Percentiles rank a stretch among this genome's conserved stretches.
These are phyloP conservation scores for Lochmaea crataegi DNA, from an alignment of 2,888 invertebrate species.

Conservation along the genomic window DNA sequence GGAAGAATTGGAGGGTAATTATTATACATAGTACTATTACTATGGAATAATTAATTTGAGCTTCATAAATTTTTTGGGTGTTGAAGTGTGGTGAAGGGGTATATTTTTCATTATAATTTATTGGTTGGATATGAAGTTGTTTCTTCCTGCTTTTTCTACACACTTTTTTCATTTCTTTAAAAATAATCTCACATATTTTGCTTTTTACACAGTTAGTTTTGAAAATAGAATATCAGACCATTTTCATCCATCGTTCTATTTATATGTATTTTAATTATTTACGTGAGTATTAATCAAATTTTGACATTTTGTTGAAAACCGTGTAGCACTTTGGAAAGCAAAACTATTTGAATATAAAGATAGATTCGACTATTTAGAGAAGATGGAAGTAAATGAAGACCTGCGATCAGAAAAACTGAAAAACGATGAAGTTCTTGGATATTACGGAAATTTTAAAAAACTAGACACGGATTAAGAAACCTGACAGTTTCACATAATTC, in stretches of 20 bases:
- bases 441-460: constrained; percentile 32
- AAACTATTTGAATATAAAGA: constrained; percentile 20
- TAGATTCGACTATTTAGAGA: constrained; percentile 23
- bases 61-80: too few species aligned
- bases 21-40: too few species aligned
- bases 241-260: too few species aligned
- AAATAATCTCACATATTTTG: neutral
- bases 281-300: neutral
- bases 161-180: too few species aligned
- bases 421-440: constrained; percentile 30
- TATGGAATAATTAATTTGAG: too few species aligned
- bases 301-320: neutral
- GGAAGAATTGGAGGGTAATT: constrained; percentile 29
- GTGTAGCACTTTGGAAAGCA: constrained; percentile 7
- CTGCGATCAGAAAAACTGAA: constrained; percentile 18
- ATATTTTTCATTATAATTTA: neutral
- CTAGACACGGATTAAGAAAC: constrained; percentile 24
- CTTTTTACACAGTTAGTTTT: too few species aligned
- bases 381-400: constrained; percentile 14
- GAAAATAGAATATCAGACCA: too few species aligned
- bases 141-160: too few species aligned
- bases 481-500: neutral
- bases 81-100: too few species aligned
- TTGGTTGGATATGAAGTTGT: too few species aligned
- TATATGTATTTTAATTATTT: too few species aligned